phyloP scores from a whole-genome alignment of 2,113 vertebrate genomes.

The Melanerpes aurifrons region DNA sequence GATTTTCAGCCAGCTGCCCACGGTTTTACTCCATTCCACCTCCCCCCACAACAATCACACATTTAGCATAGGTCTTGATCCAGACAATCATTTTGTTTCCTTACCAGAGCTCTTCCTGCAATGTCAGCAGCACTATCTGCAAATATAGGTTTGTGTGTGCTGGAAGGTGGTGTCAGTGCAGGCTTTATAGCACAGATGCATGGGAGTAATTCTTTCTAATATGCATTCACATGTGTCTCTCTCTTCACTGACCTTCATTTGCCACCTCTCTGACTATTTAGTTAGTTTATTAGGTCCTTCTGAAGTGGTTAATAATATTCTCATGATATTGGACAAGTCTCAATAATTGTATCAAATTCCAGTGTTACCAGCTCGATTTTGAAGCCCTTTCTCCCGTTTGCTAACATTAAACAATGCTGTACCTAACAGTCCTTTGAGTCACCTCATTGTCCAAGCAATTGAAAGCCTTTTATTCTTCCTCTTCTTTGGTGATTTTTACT shows the following conservation, averaged over 20 bases:
- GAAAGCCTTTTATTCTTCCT: conserved; percentile 62
- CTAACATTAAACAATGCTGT: conserved; percentile 29
- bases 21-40: not conserved
- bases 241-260: conserved; percentile 48
- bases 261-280: conserved; percentile 9
- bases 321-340: not conserved
- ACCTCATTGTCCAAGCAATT: conserved; percentile 49
- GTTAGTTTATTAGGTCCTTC: not conserved
- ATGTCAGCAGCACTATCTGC: not conserved
- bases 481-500: conserved; percentile 57
- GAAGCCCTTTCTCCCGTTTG: conserved; percentile 48
- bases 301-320: conserved; percentile 20
- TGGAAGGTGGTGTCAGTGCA: not conserved
- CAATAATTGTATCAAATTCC: conserved; percentile 32
- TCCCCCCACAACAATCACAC: conserved; percentile 1
- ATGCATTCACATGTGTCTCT: not conserved
- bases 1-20: conserved; percentile 56
- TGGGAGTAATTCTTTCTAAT: conserved; percentile 19
- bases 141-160: not conserved
- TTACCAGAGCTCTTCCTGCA: not conserved
- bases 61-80: not conserved
- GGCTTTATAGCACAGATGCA: conserved; percentile 34
- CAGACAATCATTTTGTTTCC: not conserved
- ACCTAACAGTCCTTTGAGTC: conserved; percentile 54
- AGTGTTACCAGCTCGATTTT: not conserved